Evolutionary conservation across 1,140 invertebrate species (phyloP).

Genomic region (Homalodisca vitripennis): DNA sequence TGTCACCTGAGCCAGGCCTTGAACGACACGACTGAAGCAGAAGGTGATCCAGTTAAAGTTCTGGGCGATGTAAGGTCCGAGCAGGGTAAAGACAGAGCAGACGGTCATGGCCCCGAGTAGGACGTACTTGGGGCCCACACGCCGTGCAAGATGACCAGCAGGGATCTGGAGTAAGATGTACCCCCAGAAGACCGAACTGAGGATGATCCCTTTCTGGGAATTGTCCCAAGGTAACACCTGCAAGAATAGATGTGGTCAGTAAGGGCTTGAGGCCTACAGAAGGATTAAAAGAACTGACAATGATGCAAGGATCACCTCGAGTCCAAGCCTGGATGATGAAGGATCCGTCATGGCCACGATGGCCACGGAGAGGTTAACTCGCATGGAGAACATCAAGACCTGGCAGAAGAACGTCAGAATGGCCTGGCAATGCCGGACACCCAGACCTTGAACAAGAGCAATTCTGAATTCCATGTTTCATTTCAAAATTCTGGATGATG

Average conservation of each 20-base stretch:
- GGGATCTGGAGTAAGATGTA: conserved; percentile 60
- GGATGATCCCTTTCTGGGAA: conserved; percentile 55
- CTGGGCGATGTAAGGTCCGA: conserved; percentile 60
- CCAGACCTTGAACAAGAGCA: not conserved
- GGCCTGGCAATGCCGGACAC: not conserved
- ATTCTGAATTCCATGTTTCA: not conserved
- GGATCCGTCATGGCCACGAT: not conserved
- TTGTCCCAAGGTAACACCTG: conserved; percentile 53
- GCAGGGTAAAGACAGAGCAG: conserved; percentile 51
- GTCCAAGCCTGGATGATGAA: no score
- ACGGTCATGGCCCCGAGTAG: conserved; percentile 57
- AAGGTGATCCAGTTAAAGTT: conserved; percentile 65
- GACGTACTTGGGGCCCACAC: conserved; percentile 60
- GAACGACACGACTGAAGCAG: conserved; percentile 74
- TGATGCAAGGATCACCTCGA: no score
- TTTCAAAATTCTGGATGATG: no score
- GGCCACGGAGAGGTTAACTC: not conserved
- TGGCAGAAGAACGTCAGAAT: not conserved
- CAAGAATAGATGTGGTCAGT: no score
- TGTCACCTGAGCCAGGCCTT: conserved; percentile 66
- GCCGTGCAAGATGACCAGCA: conserved; percentile 63
- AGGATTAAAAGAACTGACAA: no score
- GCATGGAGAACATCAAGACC: not conserved
- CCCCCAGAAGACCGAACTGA: conserved; percentile 70
- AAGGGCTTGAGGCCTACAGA: no score